Base-by-base conservation (phyloP, 2,888 invertebrate genomes). In the Chloroclysta siterata region DNA sequence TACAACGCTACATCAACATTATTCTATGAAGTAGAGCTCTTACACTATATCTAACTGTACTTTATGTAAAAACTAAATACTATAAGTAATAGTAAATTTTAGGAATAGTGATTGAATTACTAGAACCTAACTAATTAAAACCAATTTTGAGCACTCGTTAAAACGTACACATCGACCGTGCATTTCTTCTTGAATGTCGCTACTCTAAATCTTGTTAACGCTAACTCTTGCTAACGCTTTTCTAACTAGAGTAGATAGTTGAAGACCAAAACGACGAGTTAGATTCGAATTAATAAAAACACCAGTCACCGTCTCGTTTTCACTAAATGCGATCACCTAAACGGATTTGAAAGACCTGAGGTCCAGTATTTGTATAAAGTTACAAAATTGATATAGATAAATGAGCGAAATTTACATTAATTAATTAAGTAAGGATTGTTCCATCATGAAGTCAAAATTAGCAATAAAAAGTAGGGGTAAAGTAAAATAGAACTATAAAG, bases 141-240 rank as follows among this genome's bases (percentile, higher is more conserved):
- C 86, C 89, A 53, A 88, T 88, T 90, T 90, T 82, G 83, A 91
- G 92, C 92, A 93, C 92, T 93, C 86, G 92, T 93, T 93, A 93
- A 91, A 87, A 88, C 87, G 89, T 86, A 93, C 92, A 93, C 92
- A 89, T 88, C 88, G 87, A 82, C 90, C 89, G 89, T 88, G 84
- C 85, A 87, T 86, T 87, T 85, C 87, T 89, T 88, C 90, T 87
- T 85, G 87, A 83, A 87, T 85, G 80, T 87, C 81, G 82, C 84
- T 84, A 84, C 86, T 87, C 83, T 83, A 77, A 84, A 84, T 89
- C 88, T 88, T 88, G 81, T 85, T 86, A n/a, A n/a, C n/a, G n/a
- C n/a, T n/a, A n/a, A n/a, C n/a, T n/a, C n/a, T n/a, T n/a, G n/a
- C n/a, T n/a, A n/a, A n/a, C 85, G 84, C 87, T 88, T 80, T 83